Evolutionary conservation across 2,113 vertebrate genomes (phyloP).

Genomic region (Grammomys dolichurus): DNA sequence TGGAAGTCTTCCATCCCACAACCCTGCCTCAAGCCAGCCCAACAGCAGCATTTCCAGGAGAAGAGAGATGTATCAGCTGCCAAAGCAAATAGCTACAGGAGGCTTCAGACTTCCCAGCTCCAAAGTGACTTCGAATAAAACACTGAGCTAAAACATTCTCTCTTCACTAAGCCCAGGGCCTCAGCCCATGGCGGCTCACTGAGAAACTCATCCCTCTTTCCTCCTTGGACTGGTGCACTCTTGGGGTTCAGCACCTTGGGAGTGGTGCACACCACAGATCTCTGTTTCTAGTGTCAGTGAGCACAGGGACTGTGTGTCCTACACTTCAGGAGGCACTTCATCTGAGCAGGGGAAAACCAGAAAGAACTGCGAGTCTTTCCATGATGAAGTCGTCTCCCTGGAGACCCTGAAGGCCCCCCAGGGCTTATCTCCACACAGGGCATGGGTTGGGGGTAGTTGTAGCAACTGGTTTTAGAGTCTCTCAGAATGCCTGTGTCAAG

Average conservation of each 20-base stretch:
- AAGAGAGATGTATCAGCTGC: neutral
- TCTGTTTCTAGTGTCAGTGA: neutral
- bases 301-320: neutral
- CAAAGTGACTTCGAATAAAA: neutral
- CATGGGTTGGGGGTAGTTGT: no score
- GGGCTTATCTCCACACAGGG: neutral
- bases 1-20: neutral
- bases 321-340: neutral
- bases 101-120: neutral
- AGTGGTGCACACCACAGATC: neutral
- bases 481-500: no score
- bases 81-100: neutral
- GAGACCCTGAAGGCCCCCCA: rapidly evolving
- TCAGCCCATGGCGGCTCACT: neutral
- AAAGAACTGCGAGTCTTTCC: neutral
- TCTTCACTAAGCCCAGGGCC: neutral
- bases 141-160: neutral
- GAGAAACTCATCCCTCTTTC: rapidly evolving
- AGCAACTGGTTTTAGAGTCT: neutral
- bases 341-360: neutral
- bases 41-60: neutral
- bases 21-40: neutral
- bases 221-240: neutral
- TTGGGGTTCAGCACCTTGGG: no score
- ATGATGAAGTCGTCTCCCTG: neutral